Base-by-base conservation (phyloP, 2,888 invertebrate genomes). In the Notodonta dromedarius region DNA sequence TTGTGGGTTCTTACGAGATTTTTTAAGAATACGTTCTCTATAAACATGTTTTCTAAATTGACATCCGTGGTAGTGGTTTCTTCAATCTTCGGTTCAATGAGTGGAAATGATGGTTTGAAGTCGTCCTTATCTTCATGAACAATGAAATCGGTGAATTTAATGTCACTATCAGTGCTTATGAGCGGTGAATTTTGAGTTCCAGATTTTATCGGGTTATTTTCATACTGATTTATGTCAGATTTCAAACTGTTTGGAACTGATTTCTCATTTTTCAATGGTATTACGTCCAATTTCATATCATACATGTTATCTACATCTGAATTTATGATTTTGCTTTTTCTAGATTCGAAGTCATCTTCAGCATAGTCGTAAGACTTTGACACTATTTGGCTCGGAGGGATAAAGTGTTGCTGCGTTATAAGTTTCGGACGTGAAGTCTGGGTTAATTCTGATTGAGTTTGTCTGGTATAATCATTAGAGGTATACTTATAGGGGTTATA, bases 21-120 rank as follows among this genome's bases (percentile, higher is more conserved):
- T 77, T 86, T 90, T 16, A 93, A 72, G 69, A 93, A 93, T 58
- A 92, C 83, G 60, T 93, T 93, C 3, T 86, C 83, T 67, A 81
- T 77, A 40, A 93, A 73, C 16, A 84, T 77, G 32, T 87, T 80
- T 72, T 84, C 79, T 16, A 84, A 70, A 35, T 59, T 78, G 16
- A 62, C 62, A 68, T 83, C 82, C 13, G 82, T 79, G n/a, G 82
- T 80, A 9, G 75, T 71, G 46, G 67, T 69, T 61, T 69, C 61
- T 61, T 68, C 63, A 39, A 59, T 61, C 11, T 69, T 62, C 44
- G 70, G 65, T 71, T 76, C 71, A 61, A 68, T 71, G 53, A 65
- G 69, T 58, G 61, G 66, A 54, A 72, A 64, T 52, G 82, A 66
- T 56, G 87, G 85, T 67, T 76, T 82, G 44, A 88, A 87, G 48